Base-by-base conservation (phyloP, 2,113 vertebrate genomes). In the Mus musculus region DNA sequence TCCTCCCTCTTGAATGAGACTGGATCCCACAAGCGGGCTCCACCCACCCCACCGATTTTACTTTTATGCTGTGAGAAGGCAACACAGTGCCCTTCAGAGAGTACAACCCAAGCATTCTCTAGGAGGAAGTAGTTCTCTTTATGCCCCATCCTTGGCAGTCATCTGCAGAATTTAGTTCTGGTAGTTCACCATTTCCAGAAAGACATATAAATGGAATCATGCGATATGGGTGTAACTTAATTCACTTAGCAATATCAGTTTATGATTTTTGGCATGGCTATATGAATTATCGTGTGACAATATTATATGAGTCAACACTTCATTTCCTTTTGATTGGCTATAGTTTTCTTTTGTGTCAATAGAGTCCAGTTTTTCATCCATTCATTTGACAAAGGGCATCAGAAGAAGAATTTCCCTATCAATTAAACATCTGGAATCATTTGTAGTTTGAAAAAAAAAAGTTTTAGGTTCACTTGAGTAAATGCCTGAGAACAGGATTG, bases 351-450 rank as follows among this genome's bases (percentile, higher is more conserved):
- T 67, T 16, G 6, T 89, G 22, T 72, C 39, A n/a, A 63, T 69
- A 54, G 9, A 72, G 19, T 52, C 59, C 12, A 59, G 6, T 73
- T 77, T 61, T 91, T 94, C 10, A 52, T 59, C n/a, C 87, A 54
- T 75, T 93, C 39, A 76, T 63, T 90, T 42, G 28, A 36, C 42
- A 11, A 87, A 87, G 67, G 56, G 1, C 11, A 13, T 61, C 33
- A 81, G n/a, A 54, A 81, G n/a, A 54, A 39, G 46, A 76, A 20
- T 52, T 93, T 93, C 59, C 20, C 49, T 59, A 59, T 95, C 65
- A 24, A 78, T 20, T 95, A 96, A 87, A 17, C 24, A 75, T 59
- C 46, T 87, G 26, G 42, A 73, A 96, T 67, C 49, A 78, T 56
- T 49, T 73, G 13, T 20, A 90, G 59, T 59, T 59, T 84, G 4